These are phyloP conservation scores for Arrhamphus sclerolepis DNA, from an alignment of 2,797 vertebrate genomes.

Conservation along the genomic window DNA sequence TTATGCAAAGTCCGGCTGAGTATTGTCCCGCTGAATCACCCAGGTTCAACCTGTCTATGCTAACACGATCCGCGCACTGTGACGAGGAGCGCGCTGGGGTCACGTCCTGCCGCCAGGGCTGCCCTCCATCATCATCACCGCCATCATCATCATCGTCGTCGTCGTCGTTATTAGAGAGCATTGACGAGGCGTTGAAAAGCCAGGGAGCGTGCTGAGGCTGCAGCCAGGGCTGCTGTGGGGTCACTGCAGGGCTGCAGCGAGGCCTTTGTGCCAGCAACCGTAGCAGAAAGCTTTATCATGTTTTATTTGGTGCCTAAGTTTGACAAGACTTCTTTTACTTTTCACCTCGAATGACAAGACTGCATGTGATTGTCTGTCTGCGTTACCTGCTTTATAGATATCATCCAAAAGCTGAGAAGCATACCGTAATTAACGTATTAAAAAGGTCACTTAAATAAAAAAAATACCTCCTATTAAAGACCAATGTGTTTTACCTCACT, in stretches of 20 bases:
- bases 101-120: too few species aligned
- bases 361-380: slow-evolving; percentile 78
- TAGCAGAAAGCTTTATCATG: slow-evolving; percentile 79
- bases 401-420: slow-evolving; percentile 64
- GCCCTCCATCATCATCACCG: too few species aligned
- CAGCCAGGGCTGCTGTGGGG: slow-evolving; percentile 27
- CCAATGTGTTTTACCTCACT: slow-evolving; percentile 99
- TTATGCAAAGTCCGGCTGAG: slow-evolving; percentile 64
- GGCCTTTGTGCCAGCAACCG: slow-evolving; percentile 55
- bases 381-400: slow-evolving; percentile 74
- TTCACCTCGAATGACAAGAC: slow-evolving; percentile 71
- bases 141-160: too few species aligned
- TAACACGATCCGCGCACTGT: slow-evolving; percentile 78
- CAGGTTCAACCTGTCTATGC: slow-evolving; percentile 67
- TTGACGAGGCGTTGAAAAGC: too few species aligned
- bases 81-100: slow-evolving; percentile 31
- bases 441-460: slow-evolving; percentile 75
- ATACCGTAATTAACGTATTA: slow-evolving; percentile 59
- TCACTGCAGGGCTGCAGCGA: slow-evolving; percentile 59
- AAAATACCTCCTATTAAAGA: slow-evolving; percentile 93
- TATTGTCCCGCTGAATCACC: slow-evolving; percentile 44
- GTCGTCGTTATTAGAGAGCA: too few species aligned
- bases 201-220: too few species aligned
- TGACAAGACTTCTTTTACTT: slow-evolving; percentile 60
- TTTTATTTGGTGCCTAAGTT: slow-evolving; percentile 82